Conservation (phyloP, 2,113 vertebrate species). For the Gadus macrocephalus region DNA sequence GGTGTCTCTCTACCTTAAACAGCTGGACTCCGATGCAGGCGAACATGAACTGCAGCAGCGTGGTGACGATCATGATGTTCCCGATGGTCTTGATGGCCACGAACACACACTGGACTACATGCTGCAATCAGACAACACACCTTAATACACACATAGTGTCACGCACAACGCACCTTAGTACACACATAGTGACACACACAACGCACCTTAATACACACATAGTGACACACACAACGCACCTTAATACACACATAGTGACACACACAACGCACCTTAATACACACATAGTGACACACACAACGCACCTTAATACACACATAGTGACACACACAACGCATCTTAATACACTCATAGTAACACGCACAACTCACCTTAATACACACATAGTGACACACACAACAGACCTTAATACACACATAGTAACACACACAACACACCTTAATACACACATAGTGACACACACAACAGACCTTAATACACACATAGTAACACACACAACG, state of each 20-base stretch:
- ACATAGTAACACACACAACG: background rate
- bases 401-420: slow-evolving; percentile 7
- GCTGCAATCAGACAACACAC: slow-evolving; percentile 64
- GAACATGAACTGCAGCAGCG: slow-evolving; percentile 92
- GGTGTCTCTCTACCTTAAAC: slow-evolving; percentile 79
- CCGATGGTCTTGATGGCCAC: slow-evolving; percentile 91
- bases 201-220: slow-evolving; percentile 13
- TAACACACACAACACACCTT: slow-evolving; percentile 72
- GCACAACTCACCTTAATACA: no score
- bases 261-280: no score
- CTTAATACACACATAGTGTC: slow-evolving; percentile 6
- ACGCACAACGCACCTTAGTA: background rate
- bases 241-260: background rate
- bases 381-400: no score
- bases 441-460: slow-evolving; percentile 1
- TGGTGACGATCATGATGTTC: slow-evolving; percentile 92
- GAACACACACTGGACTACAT: slow-evolving; percentile 92
- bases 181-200: background rate
- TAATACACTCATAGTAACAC: no score
- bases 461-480: background rate
- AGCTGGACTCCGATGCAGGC: slow-evolving; percentile 92
- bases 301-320: no score
- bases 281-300: no score
- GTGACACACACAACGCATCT: no score
- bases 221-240: background rate